A percentile compares a stretch with the other conserved stretches of the same genome.
phyloP scores from a whole-genome alignment of 2,888 invertebrate species.

The Subacronicta megacephala region DNA sequence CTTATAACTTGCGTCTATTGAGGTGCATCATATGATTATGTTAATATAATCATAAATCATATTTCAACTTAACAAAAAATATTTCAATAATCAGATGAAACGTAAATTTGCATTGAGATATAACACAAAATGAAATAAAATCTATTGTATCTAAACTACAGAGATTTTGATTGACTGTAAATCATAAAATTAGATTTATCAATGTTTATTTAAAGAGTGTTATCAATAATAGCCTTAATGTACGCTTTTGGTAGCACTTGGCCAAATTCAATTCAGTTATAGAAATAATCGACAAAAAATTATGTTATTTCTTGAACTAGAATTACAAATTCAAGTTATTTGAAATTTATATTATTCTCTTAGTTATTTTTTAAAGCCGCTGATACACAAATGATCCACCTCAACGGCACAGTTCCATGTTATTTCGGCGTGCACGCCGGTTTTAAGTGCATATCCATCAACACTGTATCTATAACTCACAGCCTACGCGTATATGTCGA shows the following conservation, averaged over 20 bases:
- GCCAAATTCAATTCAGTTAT: too few species aligned
- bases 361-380: neutral
- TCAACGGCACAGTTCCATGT: slow-evolving; percentile 9
- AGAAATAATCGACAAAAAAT: neutral
- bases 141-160: too few species aligned
- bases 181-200: too few species aligned
- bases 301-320: neutral
- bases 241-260: too few species aligned
- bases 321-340: neutral
- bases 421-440: slow-evolving; percentile 32
- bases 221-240: too few species aligned
- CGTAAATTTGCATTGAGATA: too few species aligned
- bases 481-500: slow-evolving; percentile 20
- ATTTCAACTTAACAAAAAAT: too few species aligned
- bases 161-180: too few species aligned
- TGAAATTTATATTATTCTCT: neutral
- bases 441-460: slow-evolving; percentile 32
- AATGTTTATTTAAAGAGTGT: too few species aligned
- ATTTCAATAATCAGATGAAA: too few species aligned
- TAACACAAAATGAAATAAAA: too few species aligned
- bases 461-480: slow-evolving; percentile 47
- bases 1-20: slow-evolving; percentile 9
- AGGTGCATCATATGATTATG: slow-evolving; percentile 9
- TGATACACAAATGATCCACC: slow-evolving; percentile 5
- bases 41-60: too few species aligned